Evolutionary conservation across 2,888 invertebrate species (phyloP), one percentile per base, ranked within the genome.

Genomic region (Homarus gammarus): DNA sequence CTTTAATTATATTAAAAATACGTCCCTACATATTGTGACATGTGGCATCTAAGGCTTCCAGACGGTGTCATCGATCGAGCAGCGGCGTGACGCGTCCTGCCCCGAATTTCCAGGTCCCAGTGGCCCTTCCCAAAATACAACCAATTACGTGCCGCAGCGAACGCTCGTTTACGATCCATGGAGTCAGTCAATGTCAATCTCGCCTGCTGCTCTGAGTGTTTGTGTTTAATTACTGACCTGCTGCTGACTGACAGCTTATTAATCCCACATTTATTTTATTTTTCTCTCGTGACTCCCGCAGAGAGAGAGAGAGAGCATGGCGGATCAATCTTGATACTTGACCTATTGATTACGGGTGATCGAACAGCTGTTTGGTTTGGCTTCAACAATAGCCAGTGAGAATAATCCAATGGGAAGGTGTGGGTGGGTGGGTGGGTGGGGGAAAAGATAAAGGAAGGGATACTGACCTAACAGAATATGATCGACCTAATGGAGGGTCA

Each of bases 121-220:
- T 22, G 22, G 15, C 56, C 56, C 22, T 0, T 64, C 27, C 64
- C 64, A 27, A n/a, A 64, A n/a, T 31, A 22, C 64, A 8, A 10
- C 27, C 27, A 5, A n/a, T 3, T 12, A 27, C 64, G 31, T 22
- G 6, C 64, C 0, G 31, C 64, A 5, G 27, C 27, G 27, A 64
- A 64, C 64, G 6, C 64, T 22, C 27, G 6, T 22, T 27, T 22
- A 15, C 27, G 18, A 5, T 12, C 64, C 31, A 0, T 22, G 3
- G 27, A 64, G 64, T 64, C 64, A n/a, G 27, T 64, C 64, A 64
- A 64, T 27, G 64, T 64, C 64, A 64, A 27, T 64, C 64, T 64
- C 27, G 6, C 27, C 22, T 1, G 2, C 27, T 64, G 6, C 8
- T 64, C 27, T 8, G 27, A 64, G 64, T 64, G 64, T 27, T 64